Conservation (phyloP, 2,888 invertebrate genomes). For the Morpho deidamia region DNA sequence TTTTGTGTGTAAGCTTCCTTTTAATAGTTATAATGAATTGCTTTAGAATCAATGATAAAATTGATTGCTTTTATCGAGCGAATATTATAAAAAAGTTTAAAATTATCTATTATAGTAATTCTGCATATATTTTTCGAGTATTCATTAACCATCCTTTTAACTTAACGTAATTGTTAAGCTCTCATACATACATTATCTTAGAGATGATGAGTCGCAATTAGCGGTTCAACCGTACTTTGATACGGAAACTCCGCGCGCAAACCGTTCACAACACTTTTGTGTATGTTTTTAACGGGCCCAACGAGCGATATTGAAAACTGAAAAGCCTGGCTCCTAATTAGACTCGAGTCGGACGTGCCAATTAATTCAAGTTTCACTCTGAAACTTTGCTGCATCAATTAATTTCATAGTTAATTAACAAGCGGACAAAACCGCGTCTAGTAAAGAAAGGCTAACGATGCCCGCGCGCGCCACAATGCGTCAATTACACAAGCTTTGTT, state of each 20-base stretch:
- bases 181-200: constrained; percentile 14
- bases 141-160: not conserved
- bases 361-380: constrained; percentile 78
- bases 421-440: constrained; percentile 70
- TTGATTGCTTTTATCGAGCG: too few species aligned
- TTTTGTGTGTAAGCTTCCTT: too few species aligned
- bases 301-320: constrained; percentile 59
- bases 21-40: too few species aligned
- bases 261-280: constrained; percentile 68
- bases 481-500: constrained; percentile 69
- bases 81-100: too few species aligned
- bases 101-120: too few species aligned
- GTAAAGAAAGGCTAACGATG: constrained; percentile 74
- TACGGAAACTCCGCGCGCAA: constrained; percentile 39
- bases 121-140: not conserved
- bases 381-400: constrained; percentile 78
- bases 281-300: constrained; percentile 73
- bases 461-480: constrained; percentile 63
- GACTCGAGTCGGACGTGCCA: constrained; percentile 78
- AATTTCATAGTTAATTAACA: constrained; percentile 79
- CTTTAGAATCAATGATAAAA: too few species aligned
- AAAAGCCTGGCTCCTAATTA: constrained; percentile 78
- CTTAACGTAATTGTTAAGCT: not conserved
- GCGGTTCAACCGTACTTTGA: constrained; percentile 31
- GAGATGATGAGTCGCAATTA: constrained; percentile 29